Conservation (phyloP, 2,113 vertebrate species). For the Proteles cristata region DNA sequence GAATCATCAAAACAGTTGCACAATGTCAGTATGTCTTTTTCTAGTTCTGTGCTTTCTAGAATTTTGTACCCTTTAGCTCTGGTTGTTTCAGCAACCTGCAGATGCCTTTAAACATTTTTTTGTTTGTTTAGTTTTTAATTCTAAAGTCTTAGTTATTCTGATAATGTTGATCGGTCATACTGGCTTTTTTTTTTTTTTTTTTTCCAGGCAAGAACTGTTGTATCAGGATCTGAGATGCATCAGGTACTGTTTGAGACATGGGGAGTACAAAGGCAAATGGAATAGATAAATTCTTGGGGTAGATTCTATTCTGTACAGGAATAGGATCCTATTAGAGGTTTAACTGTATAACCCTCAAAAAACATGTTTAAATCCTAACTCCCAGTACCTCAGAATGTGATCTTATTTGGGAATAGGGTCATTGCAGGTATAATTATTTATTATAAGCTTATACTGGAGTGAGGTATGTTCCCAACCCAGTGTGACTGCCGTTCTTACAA, state of each 20-base stretch:
- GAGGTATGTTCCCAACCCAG: background rate
- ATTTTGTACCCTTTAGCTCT: background rate
- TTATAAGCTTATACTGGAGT: background rate
- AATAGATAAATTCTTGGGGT: background rate
- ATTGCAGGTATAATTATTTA: background rate
- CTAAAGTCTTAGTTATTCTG: background rate
- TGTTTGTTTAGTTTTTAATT: background rate
- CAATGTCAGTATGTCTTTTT: background rate
- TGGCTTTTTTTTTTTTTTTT: slow-evolving; percentile 26
- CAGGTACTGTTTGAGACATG: background rate
- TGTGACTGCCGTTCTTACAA: background rate
- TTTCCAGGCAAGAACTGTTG: background rate
- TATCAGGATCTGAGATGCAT: background rate
- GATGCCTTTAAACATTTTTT: background rate
- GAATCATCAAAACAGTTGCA: background rate
- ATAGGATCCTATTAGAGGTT: background rate
- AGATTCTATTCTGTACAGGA: background rate
- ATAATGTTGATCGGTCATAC: background rate
- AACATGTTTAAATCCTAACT: background rate
- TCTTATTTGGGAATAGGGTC: background rate
- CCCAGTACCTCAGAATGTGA: background rate
- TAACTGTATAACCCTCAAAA: background rate
- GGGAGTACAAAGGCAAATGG: background rate
- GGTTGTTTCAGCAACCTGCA: background rate
- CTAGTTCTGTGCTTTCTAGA: background rate